Percentiles rank a stretch among this genome's conserved stretches.
Conservation (phyloP, 2,888 invertebrate genomes). For the Nebria salina region DNA sequence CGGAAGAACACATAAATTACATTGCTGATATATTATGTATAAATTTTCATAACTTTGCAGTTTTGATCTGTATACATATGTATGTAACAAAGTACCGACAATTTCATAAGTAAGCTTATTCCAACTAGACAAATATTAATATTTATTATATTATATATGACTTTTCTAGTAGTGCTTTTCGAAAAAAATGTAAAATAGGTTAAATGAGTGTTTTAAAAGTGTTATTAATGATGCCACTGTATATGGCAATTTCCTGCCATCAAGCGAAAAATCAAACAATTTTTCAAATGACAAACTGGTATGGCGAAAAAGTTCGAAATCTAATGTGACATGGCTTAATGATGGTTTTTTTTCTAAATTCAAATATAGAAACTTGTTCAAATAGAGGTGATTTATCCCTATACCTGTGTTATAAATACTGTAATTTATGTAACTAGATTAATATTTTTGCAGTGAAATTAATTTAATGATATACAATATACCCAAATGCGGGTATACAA, state of each 20-base stretch:
- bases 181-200: too few relatives aligned
- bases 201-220: too few relatives aligned
- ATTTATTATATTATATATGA: too few relatives aligned
- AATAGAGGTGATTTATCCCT: not conserved
- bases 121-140: too few relatives aligned
- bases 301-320: not conserved
- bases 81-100: too few relatives aligned
- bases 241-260: not conserved
- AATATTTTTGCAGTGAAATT: not conserved
- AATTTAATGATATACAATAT: not conserved
- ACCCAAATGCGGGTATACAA: constrained; percentile 1
- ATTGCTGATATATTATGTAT: constrained; percentile 11
- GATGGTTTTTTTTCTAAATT: not conserved
- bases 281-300: not conserved
- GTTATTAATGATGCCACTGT: too few relatives aligned
- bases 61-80: too few relatives aligned
- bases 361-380: not conserved
- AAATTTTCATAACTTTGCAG: too few relatives aligned
- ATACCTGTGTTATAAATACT: not conserved
- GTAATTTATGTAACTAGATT: not conserved
- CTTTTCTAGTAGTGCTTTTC: too few relatives aligned
- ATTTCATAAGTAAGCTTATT: too few relatives aligned
- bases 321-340: not conserved
- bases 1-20: constrained; percentile 29
- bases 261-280: not conserved